Percentiles rank a stretch among this genome's conserved stretches.
Conservation (phyloP, 2,797 vertebrate genomes). For the Siniperca scherzeri region DNA sequence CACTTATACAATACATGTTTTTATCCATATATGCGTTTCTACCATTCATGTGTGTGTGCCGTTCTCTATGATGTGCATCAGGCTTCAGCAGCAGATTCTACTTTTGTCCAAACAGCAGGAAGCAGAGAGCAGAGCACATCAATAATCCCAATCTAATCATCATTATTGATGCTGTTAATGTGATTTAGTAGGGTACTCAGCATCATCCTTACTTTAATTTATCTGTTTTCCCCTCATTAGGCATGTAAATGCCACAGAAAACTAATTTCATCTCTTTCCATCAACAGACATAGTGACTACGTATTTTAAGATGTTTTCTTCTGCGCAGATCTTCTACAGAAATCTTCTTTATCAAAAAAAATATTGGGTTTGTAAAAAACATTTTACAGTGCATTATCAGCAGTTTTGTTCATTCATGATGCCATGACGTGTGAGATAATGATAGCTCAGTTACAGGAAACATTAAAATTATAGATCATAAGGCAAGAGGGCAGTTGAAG, state of each 20-base stretch:
- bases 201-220: slow-evolving; percentile 36
- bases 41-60: background rate
- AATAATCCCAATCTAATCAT: slow-evolving; percentile 49
- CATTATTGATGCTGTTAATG: slow-evolving; percentile 50
- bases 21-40: slow-evolving; percentile 2
- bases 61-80: background rate
- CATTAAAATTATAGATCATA: slow-evolving; percentile 5
- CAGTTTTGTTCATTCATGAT: background rate
- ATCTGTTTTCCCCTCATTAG: slow-evolving; percentile 32
- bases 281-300: slow-evolving; percentile 13
- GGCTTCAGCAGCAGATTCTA: slow-evolving; percentile 31
- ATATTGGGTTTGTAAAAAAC: background rate
- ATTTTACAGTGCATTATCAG: background rate
- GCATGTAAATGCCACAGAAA: slow-evolving; percentile 33
- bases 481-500: background rate
- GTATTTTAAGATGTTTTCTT: slow-evolving; percentile 13
- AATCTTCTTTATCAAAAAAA: slow-evolving; percentile 22
- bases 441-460: slow-evolving; percentile 10
- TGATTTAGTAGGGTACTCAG: slow-evolving; percentile 17
- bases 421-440: background rate
- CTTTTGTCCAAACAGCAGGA: slow-evolving; percentile 42
- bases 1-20: slow-evolving; percentile 28
- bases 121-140: slow-evolving; percentile 32
- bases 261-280: slow-evolving; percentile 24
- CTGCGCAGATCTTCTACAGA: background rate